These are phyloP conservation scores for Dendropsophus ebraccatus DNA, from an alignment of 2,113 vertebrate species.

Conservation along the genomic window DNA sequence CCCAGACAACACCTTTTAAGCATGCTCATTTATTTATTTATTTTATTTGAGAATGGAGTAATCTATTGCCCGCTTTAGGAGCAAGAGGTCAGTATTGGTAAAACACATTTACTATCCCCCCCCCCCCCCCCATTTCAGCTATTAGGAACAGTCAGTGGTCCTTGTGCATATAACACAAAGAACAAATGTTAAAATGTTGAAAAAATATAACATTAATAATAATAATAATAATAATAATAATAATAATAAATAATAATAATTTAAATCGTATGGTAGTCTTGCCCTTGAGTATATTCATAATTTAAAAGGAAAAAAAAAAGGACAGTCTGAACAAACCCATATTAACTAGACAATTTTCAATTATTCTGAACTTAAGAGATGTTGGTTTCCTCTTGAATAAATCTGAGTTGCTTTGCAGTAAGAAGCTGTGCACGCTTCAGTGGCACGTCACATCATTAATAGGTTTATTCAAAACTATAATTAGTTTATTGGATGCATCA, in stretches of 20 bases:
- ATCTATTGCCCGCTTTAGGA: too few relatives aligned
- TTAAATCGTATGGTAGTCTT: not conserved
- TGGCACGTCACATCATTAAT: conserved; percentile 59
- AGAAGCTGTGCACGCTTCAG: conserved; percentile 52
- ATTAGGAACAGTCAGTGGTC: not conserved
- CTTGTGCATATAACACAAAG: not conserved
- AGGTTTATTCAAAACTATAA: conserved; percentile 59
- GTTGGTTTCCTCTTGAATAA: conserved; percentile 54
- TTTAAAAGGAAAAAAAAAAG: not conserved
- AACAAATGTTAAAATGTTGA: not conserved
- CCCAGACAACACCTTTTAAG: too few relatives aligned
- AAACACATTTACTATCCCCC: too few relatives aligned
- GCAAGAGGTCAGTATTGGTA: too few relatives aligned
- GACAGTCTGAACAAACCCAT: not conserved
- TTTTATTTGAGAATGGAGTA: too few relatives aligned
- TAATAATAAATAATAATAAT: too few relatives aligned
- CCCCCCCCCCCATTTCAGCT: too few relatives aligned
- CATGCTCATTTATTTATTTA: too few relatives aligned
- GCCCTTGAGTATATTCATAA: not conserved
- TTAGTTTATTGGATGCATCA: conserved; percentile 60
- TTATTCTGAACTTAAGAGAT: conserved; percentile 40
- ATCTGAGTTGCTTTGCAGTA: conserved; percentile 48
- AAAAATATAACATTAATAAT: too few relatives aligned
- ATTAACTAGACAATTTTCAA: conserved; percentile 29
- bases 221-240: too few relatives aligned